phyloP scores from a whole-genome alignment of 2,113 vertebrate genomes.

The Rhabdomys dilectus region DNA sequence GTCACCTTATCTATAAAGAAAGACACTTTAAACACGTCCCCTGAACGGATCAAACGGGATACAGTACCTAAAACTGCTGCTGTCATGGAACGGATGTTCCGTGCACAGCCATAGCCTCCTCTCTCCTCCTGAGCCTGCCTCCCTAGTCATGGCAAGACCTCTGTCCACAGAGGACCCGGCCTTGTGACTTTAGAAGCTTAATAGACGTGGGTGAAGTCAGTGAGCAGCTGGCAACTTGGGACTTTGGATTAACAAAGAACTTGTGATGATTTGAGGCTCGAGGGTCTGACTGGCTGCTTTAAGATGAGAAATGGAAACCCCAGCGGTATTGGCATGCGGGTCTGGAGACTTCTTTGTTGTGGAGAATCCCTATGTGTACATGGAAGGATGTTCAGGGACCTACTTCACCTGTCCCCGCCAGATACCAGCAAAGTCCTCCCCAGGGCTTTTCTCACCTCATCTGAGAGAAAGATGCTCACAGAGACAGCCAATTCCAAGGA shows the following conservation, averaged over 20 bases:
- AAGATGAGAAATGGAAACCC: background rate
- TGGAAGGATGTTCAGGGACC: rapidly evolving
- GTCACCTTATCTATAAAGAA: background rate
- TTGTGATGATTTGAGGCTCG: background rate
- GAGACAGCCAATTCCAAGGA: background rate
- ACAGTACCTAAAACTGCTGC: background rate
- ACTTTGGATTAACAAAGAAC: background rate
- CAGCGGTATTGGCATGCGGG: background rate
- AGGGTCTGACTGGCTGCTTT: background rate
- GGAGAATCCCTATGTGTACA: rapidly evolving
- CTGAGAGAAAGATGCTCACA: background rate
- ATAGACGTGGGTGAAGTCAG: background rate
- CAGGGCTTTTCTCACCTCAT: background rate
- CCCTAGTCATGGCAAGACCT: background rate
- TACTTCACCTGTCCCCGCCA: background rate
- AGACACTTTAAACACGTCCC: background rate
- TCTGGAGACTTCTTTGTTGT: rapidly evolving
- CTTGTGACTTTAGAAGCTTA: background rate
- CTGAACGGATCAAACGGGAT: background rate
- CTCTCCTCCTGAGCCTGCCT: background rate
- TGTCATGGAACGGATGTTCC: background rate
- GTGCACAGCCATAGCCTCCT: rapidly evolving
- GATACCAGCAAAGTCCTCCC: background rate
- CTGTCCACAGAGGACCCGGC: background rate
- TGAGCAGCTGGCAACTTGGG: background rate